Evolutionary conservation across 2,797 vertebrate species (phyloP), one percentile per base, ranked within the genome.

Genomic region (Sebastes steindachneri): DNA sequence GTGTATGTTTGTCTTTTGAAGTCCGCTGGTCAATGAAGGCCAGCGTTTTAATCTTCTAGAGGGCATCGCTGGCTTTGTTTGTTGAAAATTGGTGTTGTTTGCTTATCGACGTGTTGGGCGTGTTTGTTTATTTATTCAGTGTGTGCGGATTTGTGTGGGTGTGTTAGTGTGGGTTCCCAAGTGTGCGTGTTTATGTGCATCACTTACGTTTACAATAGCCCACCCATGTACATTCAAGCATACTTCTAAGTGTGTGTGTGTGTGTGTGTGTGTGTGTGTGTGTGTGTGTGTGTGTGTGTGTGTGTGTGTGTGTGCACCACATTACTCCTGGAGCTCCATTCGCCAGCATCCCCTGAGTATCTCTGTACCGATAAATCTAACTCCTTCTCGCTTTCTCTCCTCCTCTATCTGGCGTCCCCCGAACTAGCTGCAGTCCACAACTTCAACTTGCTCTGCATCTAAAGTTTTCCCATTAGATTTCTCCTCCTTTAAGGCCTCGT

Each of bases 311-410:
- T 12, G 51, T 11, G 59, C 31, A 74, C 78, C 45, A 54, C 68
- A 80, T 84, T 83, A 86, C 84, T 83, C 69, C 76, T 66, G 58
- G 67, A 67, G 66, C 70, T 73, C 67, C 68, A 78, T 68, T 79
- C 28, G 2, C 68, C 35, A 68, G 9, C 72, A 63, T 83, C 86
- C 77, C 72, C 62, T 76, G 73, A 74, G 81, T 78, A 51, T 83
- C 75, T 83, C 53, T 58, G 37, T 77, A 74, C 67, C 4, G n/a
- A 79, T 88, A 88, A 82, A 79, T 76, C 58, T 87, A 31, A 2
- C 59, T 37, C 31, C 41, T 7, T 33, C 31, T 73, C 60, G 58
- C 45, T 59, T 59, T 65, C 31, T 58, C 58, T 63, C 57, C 15
- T 60, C 9, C 57, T 74, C 58, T 37, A n/a, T 80, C 68, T 86